Percentiles rank a stretch among this genome's conserved stretches.
These are phyloP conservation scores for Xenopus laevis DNA, from an alignment of 2,113 vertebrate genomes.

Conservation along the genomic window DNA sequence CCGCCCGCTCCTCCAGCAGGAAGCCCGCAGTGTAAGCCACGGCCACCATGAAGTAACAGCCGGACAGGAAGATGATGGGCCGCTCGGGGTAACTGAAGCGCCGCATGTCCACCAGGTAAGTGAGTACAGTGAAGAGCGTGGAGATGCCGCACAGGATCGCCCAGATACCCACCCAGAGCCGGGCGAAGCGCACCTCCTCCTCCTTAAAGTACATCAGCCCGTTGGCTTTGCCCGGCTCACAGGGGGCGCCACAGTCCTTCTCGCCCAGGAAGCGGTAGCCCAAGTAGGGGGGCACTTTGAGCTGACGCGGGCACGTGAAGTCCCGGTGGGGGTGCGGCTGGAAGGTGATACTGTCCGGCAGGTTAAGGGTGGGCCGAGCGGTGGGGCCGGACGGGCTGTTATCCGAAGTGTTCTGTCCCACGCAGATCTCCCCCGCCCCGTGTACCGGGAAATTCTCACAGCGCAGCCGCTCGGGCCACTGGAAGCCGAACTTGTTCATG, in stretches of 20 bases:
- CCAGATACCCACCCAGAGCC: slow-evolving; percentile 86
- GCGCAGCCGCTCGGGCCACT: too few relatives aligned
- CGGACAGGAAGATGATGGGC: slow-evolving; percentile 88
- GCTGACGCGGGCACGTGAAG: slow-evolving; percentile 83
- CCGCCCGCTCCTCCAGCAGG: slow-evolving; percentile 80
- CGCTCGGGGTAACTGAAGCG: slow-evolving; percentile 85
- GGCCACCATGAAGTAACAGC: slow-evolving; percentile 92
- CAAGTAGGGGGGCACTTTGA: slow-evolving; percentile 82
- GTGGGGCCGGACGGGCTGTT: too few relatives aligned
- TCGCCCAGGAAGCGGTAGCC: slow-evolving; percentile 84
- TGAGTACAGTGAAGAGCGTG: too few relatives aligned
- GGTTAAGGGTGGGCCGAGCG: slow-evolving; percentile 61
- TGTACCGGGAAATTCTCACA: too few relatives aligned
- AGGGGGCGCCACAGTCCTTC: slow-evolving; percentile 87
- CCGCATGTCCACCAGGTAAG: slow-evolving; percentile 81
- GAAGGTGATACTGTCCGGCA: slow-evolving; percentile 61
- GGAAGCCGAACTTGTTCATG: too few relatives aligned
- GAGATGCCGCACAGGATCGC: slow-evolving; percentile 79
- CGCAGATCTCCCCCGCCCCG: too few relatives aligned
- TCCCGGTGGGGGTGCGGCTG: slow-evolving; percentile 50
- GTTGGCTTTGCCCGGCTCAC: slow-evolving; percentile 72
- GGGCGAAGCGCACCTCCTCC: slow-evolving; percentile 80
- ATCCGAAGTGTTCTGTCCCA: too few relatives aligned
- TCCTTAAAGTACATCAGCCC: slow-evolving; percentile 89
- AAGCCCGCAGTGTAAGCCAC: slow-evolving; percentile 79